Percentiles rank a stretch among this genome's conserved stretches.
Evolutionary conservation across 2,113 vertebrate species (phyloP).

Genomic region (Epinephelus lanceolatus): DNA sequence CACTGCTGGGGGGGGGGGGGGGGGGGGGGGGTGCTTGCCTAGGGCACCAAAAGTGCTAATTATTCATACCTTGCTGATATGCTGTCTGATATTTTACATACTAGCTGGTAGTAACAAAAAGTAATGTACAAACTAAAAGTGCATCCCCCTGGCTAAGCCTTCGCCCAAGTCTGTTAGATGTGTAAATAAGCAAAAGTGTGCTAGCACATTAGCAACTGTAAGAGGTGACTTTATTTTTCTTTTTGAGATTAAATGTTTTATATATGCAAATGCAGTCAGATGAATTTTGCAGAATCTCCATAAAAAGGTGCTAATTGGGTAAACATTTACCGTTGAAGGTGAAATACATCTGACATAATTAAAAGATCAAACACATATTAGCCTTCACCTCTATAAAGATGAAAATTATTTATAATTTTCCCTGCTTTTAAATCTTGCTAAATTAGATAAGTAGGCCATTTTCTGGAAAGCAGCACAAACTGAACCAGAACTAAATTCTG

Average conservation of each 20-base stretch:
- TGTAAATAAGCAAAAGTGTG: background rate
- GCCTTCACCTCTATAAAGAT: background rate
- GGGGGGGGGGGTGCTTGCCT: too few species aligned
- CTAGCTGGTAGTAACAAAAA: too few species aligned
- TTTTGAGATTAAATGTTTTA: background rate
- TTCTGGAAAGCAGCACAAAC: conserved; percentile 38
- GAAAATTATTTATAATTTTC: conserved; percentile 21
- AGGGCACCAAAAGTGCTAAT: too few species aligned
- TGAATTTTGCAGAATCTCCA: background rate
- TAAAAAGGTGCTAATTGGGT: background rate
- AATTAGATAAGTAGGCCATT: conserved; percentile 23
- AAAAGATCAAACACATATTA: conserved; percentile 49
- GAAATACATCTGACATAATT: background rate
- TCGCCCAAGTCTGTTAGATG: background rate
- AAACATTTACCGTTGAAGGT: conserved; percentile 23
- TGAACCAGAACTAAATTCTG: conserved; percentile 35
- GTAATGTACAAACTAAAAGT: background rate
- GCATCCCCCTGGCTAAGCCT: background rate
- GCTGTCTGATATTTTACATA: too few species aligned
- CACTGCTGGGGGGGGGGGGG: too few species aligned
- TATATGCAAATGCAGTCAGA: background rate
- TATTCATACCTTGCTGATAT: too few species aligned
- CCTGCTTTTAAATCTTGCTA: conserved; percentile 31
- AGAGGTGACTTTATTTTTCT: too few species aligned
- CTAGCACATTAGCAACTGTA: background rate